Base-by-base conservation (phyloP, 2,797 vertebrate genomes). In the Pogoniulus pusillus region DNA sequence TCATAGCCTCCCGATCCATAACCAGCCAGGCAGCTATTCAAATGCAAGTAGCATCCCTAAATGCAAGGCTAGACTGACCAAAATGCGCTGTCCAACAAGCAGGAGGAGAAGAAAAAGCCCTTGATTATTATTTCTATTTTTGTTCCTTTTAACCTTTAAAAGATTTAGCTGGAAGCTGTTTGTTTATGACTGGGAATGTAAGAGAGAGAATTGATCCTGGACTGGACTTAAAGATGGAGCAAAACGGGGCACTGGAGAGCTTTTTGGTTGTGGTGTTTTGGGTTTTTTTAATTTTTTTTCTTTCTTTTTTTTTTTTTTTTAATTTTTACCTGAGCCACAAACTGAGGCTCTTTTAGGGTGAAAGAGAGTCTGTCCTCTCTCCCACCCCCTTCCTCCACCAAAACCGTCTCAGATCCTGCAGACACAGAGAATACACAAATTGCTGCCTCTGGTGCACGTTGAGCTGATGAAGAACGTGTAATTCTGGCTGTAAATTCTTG, bases 1-100 rank as follows among this genome's bases (percentile, higher is more conserved):
- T 98, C 98, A 97, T 98, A 96, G 97, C 97, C 94, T 97, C 97
- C 97, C 97, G 98, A 98, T 98, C 98, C 98, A 98, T 98, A 99
- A 98, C 98, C 97, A 98, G 98, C 97, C 97, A 97, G 98, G 97
- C 98, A 97, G 98, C 98, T 98, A 98, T 99, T 99, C 98, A 98
- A 98, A 99, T 98, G 98, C 98, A 98, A 95, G 96, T 97, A 98
- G 98, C 98, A 98, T 98, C 97, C 96, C 97, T 97, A 98, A 98
- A 98, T 97, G 98, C 98, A 91, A 97, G 96, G 97, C 97, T 97
- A 98, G 97, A 95, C 97, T 94, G 96, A 86, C 96, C 95, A 94
- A 97, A 97, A 97, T 96, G 93, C 96, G 94, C 95, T 94, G 92
- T 76, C 96, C 88, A 77, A 93, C 87, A 89, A 94, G 93, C 90